Evolutionary conservation across 2,797 vertebrate species (phyloP).

Genomic region (Galagoides demidoff): DNA sequence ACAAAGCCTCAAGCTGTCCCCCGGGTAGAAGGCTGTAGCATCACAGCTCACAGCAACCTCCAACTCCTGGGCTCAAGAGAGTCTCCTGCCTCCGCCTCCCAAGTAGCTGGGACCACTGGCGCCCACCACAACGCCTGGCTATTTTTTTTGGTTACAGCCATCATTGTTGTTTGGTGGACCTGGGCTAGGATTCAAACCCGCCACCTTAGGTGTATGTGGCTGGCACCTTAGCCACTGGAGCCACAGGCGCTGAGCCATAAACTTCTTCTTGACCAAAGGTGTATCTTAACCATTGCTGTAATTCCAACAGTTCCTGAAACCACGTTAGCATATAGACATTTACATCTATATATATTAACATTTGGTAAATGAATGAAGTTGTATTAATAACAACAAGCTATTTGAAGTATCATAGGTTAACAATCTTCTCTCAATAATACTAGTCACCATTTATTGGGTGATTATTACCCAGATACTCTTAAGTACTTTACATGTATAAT

Average conservation of each 20-base stretch:
- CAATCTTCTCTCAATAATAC: neutral
- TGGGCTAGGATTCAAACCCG: no score
- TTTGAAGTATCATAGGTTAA: constrained; percentile 2
- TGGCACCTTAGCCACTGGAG: no score
- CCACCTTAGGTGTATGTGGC: no score
- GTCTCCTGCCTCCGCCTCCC: no score
- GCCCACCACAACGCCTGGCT: no score
- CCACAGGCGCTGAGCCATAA: neutral
- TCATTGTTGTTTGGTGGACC: no score
- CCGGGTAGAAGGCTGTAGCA: no score
- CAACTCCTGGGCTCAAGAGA: no score
- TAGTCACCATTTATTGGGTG: neutral
- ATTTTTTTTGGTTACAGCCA: no score
- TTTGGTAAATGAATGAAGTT: constrained; percentile 17
- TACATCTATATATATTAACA: neutral
- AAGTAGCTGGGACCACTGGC: no score
- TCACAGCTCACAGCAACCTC: no score
- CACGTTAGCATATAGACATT: neutral
- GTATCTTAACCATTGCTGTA: neutral
- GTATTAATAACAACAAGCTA: neutral
- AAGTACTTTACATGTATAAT: neutral
- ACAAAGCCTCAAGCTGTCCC: no score
- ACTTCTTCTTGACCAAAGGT: neutral
- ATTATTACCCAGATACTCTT: neutral
- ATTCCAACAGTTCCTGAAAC: neutral